Evolutionary conservation across 2,113 vertebrate species (phyloP).

Genomic region (Silurus glanis): DNA sequence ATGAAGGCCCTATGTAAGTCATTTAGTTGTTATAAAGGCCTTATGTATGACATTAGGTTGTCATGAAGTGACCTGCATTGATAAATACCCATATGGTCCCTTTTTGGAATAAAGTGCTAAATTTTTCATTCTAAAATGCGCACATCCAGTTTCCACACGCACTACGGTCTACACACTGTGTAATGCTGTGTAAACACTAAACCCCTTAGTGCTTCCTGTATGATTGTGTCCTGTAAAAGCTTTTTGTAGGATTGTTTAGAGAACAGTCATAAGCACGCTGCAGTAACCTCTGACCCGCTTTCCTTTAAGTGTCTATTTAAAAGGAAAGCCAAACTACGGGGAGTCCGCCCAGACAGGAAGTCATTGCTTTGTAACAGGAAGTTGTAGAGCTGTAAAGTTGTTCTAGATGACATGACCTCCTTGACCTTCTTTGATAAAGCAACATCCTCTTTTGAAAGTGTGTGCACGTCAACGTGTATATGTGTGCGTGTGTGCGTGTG

Average conservation of each 20-base stretch:
- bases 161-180: too few species aligned
- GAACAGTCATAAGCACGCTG: background rate
- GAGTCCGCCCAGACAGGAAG: slow-evolving; percentile 46
- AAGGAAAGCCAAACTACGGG: slow-evolving; percentile 22
- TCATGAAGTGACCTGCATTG: too few species aligned
- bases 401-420: slow-evolving; percentile 37
- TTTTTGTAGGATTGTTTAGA: background rate
- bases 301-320: slow-evolving; percentile 37
- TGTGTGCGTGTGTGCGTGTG: slow-evolving; percentile 1
- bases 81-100: too few species aligned
- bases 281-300: slow-evolving; percentile 46
- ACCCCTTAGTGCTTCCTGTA: background rate
- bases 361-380: slow-evolving; percentile 43
- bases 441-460: slow-evolving; percentile 17
- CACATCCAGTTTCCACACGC: too few species aligned
- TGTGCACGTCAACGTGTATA: background rate
- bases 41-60: too few species aligned
- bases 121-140: too few species aligned
- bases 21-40: too few species aligned
- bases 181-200: background rate
- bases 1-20: background rate
- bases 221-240: background rate
- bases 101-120: too few species aligned
- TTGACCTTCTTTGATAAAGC: slow-evolving; percentile 37
- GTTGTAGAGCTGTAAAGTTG: slow-evolving; percentile 50